Base-by-base conservation (phyloP, 2,113 vertebrate genomes). In the Fregetta grallaria region DNA sequence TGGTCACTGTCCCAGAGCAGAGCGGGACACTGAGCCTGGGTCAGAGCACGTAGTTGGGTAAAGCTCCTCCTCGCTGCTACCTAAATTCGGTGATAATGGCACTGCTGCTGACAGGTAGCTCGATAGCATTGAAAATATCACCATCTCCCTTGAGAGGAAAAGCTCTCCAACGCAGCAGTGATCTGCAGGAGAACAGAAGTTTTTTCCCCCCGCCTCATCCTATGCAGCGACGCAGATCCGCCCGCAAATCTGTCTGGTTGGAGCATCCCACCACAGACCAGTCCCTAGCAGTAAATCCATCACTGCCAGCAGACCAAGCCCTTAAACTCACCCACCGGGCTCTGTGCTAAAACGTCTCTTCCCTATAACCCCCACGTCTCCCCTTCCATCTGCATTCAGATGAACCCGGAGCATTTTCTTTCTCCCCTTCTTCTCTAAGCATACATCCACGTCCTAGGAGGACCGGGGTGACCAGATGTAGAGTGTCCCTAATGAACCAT, bases 381-480 rank as follows among this genome's bases (percentile, higher is more conserved):
- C 50, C 25, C 29, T 17, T 16, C 16, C 3, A 0, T 18, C 70
- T 17, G 29, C 15, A 1, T 38, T 34, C 50, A 56, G 34, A 5
- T 6, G n/a, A 71, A 65, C 27, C 19, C 12, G 3, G 16, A 61
- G 29, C 17, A 32, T 34, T 32, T 72, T 34, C 45, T 50, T 9
- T 11, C 32, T 30, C 25, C 36, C 5, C 21, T 38, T 27, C 6
- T 0, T 40, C 40, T 49, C 53, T 22, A n/a, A 32, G 25, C 22
- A 9, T 7, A 42, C 2, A 3, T 22, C 36, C 9, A 1, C 0
- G 0, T 12, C 2, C 1, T 1, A 29, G 3, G 30, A 86, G 49
- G 71, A 42, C 11, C 0, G 0, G 30, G 27, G 15, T 25, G 9
- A 63, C 17, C 82, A 58, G 20, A 50, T 3, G 2, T 1, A 15